Evolutionary conservation across 2,797 vertebrate species (phyloP).

Genomic region (Emys orbicularis): DNA sequence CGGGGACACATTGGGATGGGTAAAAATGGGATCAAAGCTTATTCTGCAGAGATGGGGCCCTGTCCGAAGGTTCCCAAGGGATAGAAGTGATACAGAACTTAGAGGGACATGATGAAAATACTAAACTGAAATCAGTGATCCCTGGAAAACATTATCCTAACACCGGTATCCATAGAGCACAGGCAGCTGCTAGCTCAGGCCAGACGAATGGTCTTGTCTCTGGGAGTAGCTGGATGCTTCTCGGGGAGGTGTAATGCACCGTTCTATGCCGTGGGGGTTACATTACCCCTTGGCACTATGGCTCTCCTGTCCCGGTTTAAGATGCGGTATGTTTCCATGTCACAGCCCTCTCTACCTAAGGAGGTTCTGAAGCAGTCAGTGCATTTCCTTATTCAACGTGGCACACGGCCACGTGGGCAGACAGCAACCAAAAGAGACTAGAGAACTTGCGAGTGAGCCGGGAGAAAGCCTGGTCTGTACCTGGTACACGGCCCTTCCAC

Average conservation of each 20-base stretch:
- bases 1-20: neutral
- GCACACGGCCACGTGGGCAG: neutral
- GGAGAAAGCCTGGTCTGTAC: slow-evolving; percentile 59
- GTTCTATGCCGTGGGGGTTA: fast-evolving
- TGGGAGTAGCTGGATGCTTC: slow-evolving; percentile 18
- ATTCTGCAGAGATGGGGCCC: neutral
- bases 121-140: slow-evolving; percentile 42
- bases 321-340: neutral
- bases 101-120: slow-evolving; percentile 2
- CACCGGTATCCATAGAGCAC: neutral
- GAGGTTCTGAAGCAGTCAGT: neutral
- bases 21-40: neutral
- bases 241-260: neutral
- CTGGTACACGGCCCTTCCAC: slow-evolving; percentile 91
- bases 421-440: neutral
- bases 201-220: neutral
- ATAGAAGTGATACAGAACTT: slow-evolving; percentile 31
- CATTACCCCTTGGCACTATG: neutral
- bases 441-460: neutral
- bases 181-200: neutral
- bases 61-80: neutral
- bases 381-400: neutral
- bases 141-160: slow-evolving; percentile 33
- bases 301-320: neutral
- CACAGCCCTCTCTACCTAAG: neutral